Evolutionary conservation across 2,888 invertebrate genomes (phyloP).

Genomic region (Drosophila aldrichi): DNA sequence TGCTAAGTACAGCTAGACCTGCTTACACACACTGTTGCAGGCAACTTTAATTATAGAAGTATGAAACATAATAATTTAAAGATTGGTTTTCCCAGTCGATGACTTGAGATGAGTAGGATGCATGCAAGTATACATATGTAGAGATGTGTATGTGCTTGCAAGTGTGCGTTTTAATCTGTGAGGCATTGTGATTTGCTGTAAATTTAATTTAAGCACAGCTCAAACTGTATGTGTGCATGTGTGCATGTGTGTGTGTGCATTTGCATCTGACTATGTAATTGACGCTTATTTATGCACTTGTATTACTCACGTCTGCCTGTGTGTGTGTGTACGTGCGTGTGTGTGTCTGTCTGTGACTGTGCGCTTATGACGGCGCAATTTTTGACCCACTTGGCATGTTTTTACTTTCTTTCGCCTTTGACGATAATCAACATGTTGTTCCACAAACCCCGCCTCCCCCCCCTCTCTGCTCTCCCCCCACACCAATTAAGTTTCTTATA

Average conservation of each 20-base stretch:
- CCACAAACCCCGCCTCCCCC: slow-evolving; percentile 1
- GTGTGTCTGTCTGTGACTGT: slow-evolving; percentile 6
- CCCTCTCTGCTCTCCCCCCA: neutral
- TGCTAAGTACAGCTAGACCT: neutral
- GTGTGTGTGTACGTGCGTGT: slow-evolving; percentile 17
- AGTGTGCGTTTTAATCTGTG: slow-evolving; percentile 6
- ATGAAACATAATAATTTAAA: slow-evolving; percentile 16
- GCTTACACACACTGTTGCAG: too few species aligned
- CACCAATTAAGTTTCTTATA: slow-evolving; percentile 19
- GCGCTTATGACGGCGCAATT: slow-evolving; percentile 58
- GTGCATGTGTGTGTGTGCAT: neutral
- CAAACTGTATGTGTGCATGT: neutral
- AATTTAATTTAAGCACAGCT: slow-evolving; percentile 35
- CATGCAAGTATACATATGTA: neutral
- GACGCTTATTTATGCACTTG: neutral
- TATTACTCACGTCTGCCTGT: slow-evolving; percentile 18
- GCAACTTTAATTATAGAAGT: slow-evolving; percentile 1
- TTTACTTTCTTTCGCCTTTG: slow-evolving; percentile 76
- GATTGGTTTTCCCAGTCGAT: slow-evolving; percentile 17
- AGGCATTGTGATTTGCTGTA: slow-evolving; percentile 28
- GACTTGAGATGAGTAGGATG: neutral
- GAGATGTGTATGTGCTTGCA: neutral
- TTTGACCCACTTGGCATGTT: slow-evolving; percentile 74
- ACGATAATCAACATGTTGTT: slow-evolving; percentile 46
- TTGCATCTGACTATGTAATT: slow-evolving; percentile 4